phyloP scores from a whole-genome alignment of 1,140 invertebrate species.

The Dreissena polymorpha region DNA sequence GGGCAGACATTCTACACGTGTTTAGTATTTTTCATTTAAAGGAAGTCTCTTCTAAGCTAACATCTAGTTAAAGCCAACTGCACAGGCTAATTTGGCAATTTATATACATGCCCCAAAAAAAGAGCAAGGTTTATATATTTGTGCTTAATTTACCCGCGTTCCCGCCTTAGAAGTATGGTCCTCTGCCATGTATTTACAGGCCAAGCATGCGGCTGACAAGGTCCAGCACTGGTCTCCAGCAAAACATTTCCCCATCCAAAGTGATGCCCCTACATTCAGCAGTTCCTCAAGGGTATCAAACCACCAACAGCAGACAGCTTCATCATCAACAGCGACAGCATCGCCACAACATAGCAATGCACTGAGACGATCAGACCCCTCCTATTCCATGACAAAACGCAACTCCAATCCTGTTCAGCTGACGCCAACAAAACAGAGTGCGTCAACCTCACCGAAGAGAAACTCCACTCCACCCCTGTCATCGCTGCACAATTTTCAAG shows the following conservation, averaged over 20 bases:
- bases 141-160: too few species aligned
- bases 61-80: too few species aligned
- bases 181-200: slow-evolving; percentile 70
- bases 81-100: too few species aligned
- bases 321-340: background rate
- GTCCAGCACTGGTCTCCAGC: slow-evolving; percentile 66
- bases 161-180: too few species aligned
- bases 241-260: slow-evolving; percentile 50
- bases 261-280: slow-evolving; percentile 58
- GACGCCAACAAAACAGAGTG: slow-evolving; percentile 29
- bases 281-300: slow-evolving; percentile 30
- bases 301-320: slow-evolving; percentile 30
- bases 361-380: slow-evolving; percentile 46
- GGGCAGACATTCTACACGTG: too few species aligned
- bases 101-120: too few species aligned
- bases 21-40: too few species aligned
- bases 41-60: too few species aligned
- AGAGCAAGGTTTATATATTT: too few species aligned
- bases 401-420: slow-evolving; percentile 62
- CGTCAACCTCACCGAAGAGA: slow-evolving; percentile 24
- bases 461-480: slow-evolving; percentile 38
- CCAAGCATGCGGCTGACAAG: slow-evolving; percentile 72
- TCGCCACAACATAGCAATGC: background rate
- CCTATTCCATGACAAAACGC: slow-evolving; percentile 51
- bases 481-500: slow-evolving; percentile 52